Base-by-base conservation (phyloP, 2,797 vertebrate species). In the Rhynchotus rufescens region DNA sequence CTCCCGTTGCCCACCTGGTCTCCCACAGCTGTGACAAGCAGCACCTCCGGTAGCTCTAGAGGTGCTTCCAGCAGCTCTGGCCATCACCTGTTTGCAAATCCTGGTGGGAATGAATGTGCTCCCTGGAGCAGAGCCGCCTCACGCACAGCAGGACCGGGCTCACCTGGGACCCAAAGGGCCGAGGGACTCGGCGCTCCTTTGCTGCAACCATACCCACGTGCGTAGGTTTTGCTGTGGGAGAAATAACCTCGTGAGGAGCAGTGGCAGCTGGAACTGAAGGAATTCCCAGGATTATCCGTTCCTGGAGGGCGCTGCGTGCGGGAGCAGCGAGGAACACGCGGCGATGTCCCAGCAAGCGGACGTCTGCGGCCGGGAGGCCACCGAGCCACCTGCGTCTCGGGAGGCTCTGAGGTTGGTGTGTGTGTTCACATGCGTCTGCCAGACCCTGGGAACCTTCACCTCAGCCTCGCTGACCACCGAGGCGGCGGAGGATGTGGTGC, bases 331-430 rank as follows among this genome's bases (percentile, higher is more conserved):
- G 15, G 4, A 36, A 47, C 51, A 44, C 21, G 9, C 19, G 16
- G 32, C 61, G 71, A 82, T 86, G 7, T 28, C 21, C 40, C n/a
- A 36, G 30, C 7, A 49, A 38, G 32, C 60, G 45, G 40, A 34
- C 12, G 25, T 21, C 61, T 57, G 91, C 67, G 64, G 47, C 0
- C 0, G 52, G 52, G 47, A 81, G 16, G 16, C n/a, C 20, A 45
- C 64, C 21, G 17, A 54, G 32, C 10, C 62, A 49, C 34, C 34
- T 56, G 32, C 59, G 49, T 49, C 57, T 72, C 78, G 86, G 47
- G 74, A 64, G 90, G 81, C 72, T 54, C 82, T 68, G 86, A 82
- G 90, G 88, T 88, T 28, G 61, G 59, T 36, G 22, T 62, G 34
- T 62, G 76, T 17, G 14, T 65, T 90, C 90, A 38, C 68, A 73